phyloP scores from a whole-genome alignment of 1,140 invertebrate genomes.

The Formica exsecta region DNA sequence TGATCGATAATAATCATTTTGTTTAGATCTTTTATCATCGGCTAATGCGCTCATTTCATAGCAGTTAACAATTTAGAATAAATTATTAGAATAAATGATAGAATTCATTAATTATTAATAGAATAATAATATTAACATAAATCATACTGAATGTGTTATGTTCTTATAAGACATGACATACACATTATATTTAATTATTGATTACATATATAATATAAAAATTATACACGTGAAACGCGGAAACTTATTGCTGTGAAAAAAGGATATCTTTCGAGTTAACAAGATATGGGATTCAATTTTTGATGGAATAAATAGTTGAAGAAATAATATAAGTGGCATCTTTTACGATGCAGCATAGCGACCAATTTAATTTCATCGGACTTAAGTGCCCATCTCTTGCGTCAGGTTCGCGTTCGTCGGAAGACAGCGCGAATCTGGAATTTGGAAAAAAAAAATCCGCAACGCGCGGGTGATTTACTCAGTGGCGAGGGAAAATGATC shows the following conservation, averaged over 20 bases:
- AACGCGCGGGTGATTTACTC: constrained; percentile 28
- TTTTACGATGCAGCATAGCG: not conserved
- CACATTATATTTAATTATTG: not conserved
- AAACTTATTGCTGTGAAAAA: not conserved
- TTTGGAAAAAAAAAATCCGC: constrained; percentile 3
- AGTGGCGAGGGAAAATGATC: constrained; percentile 36
- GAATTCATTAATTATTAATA: constrained; percentile 6
- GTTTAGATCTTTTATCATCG: not conserved
- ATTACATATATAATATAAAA: not conserved
- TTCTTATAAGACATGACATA: not conserved
- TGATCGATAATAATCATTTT: not conserved
- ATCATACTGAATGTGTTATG: not conserved
- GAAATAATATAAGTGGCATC: not conserved
- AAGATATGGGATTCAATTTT: not conserved
- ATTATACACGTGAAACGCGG: not conserved
- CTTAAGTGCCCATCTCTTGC: not conserved
- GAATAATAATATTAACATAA: not conserved
- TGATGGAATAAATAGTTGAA: not conserved
- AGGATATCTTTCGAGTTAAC: not conserved
- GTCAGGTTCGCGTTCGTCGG: not conserved
- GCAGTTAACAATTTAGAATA: not conserved
- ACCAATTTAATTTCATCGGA: constrained; percentile 20
- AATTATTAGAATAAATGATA: not conserved
- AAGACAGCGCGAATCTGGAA: constrained; percentile 4
- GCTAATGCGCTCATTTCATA: not conserved